Evolutionary conservation across 2,888 invertebrate species (phyloP), one percentile per base, ranked within the genome.

Genomic region (Labia minor): DNA sequence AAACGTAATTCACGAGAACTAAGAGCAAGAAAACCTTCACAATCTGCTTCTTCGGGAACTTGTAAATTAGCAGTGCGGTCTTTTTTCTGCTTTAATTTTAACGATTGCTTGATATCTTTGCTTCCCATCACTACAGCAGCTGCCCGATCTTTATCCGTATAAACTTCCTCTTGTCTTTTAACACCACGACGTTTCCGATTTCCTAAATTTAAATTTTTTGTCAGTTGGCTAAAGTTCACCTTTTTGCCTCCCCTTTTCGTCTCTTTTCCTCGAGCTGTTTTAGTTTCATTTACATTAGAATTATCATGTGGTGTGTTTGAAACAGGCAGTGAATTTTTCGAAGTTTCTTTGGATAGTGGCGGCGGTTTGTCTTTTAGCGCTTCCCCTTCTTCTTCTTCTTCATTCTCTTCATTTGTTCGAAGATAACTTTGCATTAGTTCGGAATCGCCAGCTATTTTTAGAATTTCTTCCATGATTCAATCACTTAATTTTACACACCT

Each of bases 141-240:
- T 0, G 93, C 94, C 4, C 94, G 81, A 75, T 93, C 93, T 74
- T 94, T 94, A 75, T 94, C 94, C 19, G 92, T 93, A 74, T 92
- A 94, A 19, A 90, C 78, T 74, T 93, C 93, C 72, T 92, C 91
- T 68, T 79, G 75, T 1, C 71, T 69, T 63, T 66, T 61, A 8
- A 64, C 61, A 20, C 65, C 19, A 66, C 37, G 33, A 21, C 63
- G 62, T 63, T 19, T 14, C 18, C 16, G 63, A 6, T 8, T 67
- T 10, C 66, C 65, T 61, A 70, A 69, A 67, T 72, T 71, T 61
- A 74, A 68, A 49, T 73, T 73, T 19, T 71, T 70, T 1, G 72
- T 72, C 61, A 74, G 69, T 68, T 74, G 73, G 61, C 71, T 70
- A 68, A 74, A 73, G 11, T 72, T 68, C n/a, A 72, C 71, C 66